Evolutionary conservation across 2,888 invertebrate genomes (phyloP).

Genomic region (Ferrisia virgata): DNA sequence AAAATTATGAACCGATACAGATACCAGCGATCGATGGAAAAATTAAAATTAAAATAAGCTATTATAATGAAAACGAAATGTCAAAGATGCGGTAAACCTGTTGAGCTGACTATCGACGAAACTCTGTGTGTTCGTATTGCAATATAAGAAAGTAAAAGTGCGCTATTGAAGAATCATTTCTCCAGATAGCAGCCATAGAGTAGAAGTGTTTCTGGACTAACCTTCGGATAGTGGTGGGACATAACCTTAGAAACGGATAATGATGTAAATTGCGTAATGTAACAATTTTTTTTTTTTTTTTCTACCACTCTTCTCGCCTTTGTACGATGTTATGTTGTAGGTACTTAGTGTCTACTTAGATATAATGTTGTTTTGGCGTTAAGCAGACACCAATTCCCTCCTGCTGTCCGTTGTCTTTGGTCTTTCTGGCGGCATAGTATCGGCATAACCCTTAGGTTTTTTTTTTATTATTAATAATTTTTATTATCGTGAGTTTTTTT

Average conservation of each 20-base stretch:
- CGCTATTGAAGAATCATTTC: conserved; percentile 44
- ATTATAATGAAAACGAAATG: not conserved
- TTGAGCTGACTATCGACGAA: conserved; percentile 42
- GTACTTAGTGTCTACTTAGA: not conserved
- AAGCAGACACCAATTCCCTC: no score
- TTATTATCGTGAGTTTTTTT: no score
- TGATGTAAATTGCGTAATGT: conserved; percentile 39
- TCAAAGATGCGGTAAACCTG: conserved; percentile 37
- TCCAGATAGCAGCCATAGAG: conserved; percentile 34
- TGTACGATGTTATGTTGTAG: not conserved
- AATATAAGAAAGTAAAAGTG: conserved; percentile 44
- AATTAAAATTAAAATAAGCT: not conserved
- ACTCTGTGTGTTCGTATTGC: conserved; percentile 37
- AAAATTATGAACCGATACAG: not conserved
- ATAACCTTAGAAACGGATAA: conserved; percentile 43
- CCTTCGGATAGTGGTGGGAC: conserved; percentile 42
- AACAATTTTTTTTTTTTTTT: not conserved
- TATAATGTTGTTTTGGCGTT: not conserved
- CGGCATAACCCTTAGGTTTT: no score
- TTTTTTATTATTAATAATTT: no score
- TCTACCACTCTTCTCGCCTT: not conserved
- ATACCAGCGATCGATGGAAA: not conserved
- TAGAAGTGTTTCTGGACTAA: conserved; percentile 42
- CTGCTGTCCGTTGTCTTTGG: no score
- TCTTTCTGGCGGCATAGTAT: no score